A percentile compares a stretch with the other conserved stretches of the same genome.
Conservation (phyloP, 2,113 vertebrate genomes). For the Ammodytes marinus region DNA sequence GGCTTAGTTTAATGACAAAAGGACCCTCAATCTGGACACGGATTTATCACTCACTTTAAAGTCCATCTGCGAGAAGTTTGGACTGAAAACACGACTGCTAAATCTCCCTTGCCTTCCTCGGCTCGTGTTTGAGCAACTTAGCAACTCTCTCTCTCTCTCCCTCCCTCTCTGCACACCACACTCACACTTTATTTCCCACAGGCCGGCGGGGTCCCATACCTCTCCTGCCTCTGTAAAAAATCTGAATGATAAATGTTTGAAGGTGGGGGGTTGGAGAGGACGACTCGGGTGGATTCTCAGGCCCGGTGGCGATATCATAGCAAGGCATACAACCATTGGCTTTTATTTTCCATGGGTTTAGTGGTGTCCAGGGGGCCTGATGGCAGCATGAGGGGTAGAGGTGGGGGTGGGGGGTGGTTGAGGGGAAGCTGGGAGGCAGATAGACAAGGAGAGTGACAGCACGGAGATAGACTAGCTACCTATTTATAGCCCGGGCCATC, state of each 20-base stretch:
- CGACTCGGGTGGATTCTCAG: conserved; percentile 36
- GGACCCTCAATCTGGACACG: conserved; percentile 84
- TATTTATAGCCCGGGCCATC: conserved; percentile 92
- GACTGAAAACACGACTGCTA: conserved; percentile 77
- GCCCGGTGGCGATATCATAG: conserved; percentile 46
- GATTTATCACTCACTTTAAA: conserved; percentile 86
- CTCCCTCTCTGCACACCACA: conserved; percentile 15
- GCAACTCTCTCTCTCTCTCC: conserved; percentile 31
- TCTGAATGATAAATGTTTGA: conserved; percentile 61
- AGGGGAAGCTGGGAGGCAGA: conserved; percentile 71
- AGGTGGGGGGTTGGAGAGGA: conserved; percentile 9
- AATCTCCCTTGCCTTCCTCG: conserved; percentile 61
- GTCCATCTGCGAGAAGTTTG: conserved; percentile 84
- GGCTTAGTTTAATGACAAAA: conserved; percentile 87
- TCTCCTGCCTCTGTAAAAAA: conserved; percentile 54
- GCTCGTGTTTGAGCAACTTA: conserved; percentile 65
- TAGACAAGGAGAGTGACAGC: conserved; percentile 86
- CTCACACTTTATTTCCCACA: conserved; percentile 28
- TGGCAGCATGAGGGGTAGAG: conserved; percentile 51
- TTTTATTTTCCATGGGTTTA: conserved; percentile 63
- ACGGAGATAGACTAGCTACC: conserved; percentile 86
- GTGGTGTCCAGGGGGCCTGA: conserved; percentile 59
- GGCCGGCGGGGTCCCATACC: conserved; percentile 3
- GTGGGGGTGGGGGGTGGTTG: conserved; percentile 8
- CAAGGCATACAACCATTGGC: conserved; percentile 44